phyloP scores from a whole-genome alignment of 2,113 vertebrate genomes.

The Ochotona curzoniae region DNA sequence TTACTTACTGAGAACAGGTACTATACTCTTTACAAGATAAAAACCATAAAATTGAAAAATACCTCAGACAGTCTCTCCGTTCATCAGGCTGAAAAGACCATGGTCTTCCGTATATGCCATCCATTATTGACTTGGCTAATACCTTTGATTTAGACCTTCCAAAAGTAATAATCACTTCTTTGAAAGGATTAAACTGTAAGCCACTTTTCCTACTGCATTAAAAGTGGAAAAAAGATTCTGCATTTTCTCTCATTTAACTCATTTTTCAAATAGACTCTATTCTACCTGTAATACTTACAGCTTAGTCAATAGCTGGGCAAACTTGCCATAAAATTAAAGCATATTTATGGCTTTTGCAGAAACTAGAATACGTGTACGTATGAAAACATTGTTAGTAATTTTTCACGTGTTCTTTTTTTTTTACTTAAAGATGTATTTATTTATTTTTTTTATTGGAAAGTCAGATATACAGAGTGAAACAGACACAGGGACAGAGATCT shows the following conservation, averaged over 20 bases:
- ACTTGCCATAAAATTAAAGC: not conserved
- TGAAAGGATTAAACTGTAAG: constrained; percentile 46
- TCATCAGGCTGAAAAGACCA: constrained; percentile 40
- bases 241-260: constrained; percentile 17
- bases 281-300: not conserved
- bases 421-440: no score
- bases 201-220: not conserved
- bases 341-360: not conserved
- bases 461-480: no score
- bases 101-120: constrained; percentile 30
- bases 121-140: constrained; percentile 53
- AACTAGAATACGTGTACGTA: not conserved
- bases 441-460: no score
- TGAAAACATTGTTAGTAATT: not conserved
- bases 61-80: constrained; percentile 48
- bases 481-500: no score
- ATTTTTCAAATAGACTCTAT: not conserved
- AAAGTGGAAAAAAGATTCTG: constrained; percentile 17
- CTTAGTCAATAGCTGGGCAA: not conserved
- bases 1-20: constrained; percentile 41
- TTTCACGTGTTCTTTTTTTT: not conserved
- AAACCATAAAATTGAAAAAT: constrained; percentile 73
- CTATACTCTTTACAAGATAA: constrained; percentile 47
- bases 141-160: constrained; percentile 67
- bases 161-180: constrained; percentile 60